Evolutionary conservation across 2,113 vertebrate genomes (phyloP).

Genomic region (Hemichromis elongatus): DNA sequence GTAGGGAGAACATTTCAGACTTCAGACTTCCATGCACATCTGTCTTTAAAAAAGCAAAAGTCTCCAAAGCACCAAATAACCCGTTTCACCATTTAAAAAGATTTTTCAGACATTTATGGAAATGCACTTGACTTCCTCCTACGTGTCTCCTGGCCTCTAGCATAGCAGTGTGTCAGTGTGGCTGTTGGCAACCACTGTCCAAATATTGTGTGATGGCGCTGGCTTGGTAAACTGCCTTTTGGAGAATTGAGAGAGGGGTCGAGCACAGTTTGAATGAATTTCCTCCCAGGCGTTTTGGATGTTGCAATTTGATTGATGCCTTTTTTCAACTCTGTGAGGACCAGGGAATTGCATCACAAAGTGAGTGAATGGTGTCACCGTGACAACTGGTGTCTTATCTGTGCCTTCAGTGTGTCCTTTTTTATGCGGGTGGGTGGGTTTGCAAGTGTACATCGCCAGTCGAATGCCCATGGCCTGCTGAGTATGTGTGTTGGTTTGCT

Average conservation of each 20-base stretch:
- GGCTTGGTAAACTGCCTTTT: neutral
- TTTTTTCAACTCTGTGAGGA: constrained; percentile 28
- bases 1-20: neutral
- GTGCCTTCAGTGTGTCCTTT: neutral
- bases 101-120: neutral
- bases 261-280: constrained; percentile 3
- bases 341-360: constrained; percentile 48
- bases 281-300: constrained; percentile 13
- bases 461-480: neutral
- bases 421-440: neutral
- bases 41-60: neutral
- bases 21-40: neutral
- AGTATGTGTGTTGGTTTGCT: neutral
- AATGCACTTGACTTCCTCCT: neutral
- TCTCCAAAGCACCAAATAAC: neutral
- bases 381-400: constrained; percentile 38
- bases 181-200: neutral
- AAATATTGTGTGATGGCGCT: neutral
- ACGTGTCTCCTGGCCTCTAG: neutral
- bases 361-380: neutral
- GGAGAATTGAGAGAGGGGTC: neutral
- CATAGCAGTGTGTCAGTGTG: neutral
- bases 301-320: constrained; percentile 38
- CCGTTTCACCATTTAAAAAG: neutral
- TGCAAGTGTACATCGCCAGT: neutral